These are phyloP conservation scores for Protaetia brevitarsis DNA, from an alignment of 1,140 invertebrate species.

Conservation along the genomic window DNA sequence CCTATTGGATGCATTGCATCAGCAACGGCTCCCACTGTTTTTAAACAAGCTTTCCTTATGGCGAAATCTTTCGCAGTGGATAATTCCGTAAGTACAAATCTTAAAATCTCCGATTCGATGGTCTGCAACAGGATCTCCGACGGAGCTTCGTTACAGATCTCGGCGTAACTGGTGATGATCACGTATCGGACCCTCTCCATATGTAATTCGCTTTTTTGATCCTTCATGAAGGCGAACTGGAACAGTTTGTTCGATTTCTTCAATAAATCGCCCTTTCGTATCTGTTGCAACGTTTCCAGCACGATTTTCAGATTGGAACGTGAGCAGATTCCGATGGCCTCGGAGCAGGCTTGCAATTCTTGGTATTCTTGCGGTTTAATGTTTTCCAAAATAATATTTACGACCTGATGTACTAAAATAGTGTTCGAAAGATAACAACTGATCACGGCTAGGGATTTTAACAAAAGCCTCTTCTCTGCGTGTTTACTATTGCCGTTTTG, in stretches of 20 bases:
- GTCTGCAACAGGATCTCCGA: constrained; percentile 54
- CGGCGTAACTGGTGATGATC: constrained; percentile 59
- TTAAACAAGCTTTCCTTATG: constrained; percentile 50
- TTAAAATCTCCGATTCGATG: constrained; percentile 51
- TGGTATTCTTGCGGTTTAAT: constrained; percentile 60
- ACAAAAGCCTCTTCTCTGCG: constrained; percentile 54
- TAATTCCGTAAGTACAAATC: constrained; percentile 51
- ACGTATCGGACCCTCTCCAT: constrained; percentile 53
- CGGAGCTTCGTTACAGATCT: constrained; percentile 57
- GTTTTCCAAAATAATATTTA: constrained; percentile 63
- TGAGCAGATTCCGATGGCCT: constrained; percentile 75
- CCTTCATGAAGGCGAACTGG: constrained; percentile 61
- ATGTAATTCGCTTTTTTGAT: constrained; percentile 58
- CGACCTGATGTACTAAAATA: constrained; percentile 59
- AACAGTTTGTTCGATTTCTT: constrained; percentile 59
- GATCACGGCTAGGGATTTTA: constrained; percentile 66
- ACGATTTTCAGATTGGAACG: constrained; percentile 72
- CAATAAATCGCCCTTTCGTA: constrained; percentile 56
- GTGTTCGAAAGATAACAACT: constrained; percentile 66
- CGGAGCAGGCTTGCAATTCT: constrained; percentile 61
- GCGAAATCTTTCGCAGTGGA: constrained; percentile 50
- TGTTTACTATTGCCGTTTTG: constrained; percentile 38
- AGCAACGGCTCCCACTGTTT: constrained; percentile 50
- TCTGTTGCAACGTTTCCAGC: constrained; percentile 60
- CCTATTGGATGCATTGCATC: constrained; percentile 48